phyloP scores from a whole-genome alignment of 2,888 invertebrate genomes.

The Abrostola tripartita region DNA sequence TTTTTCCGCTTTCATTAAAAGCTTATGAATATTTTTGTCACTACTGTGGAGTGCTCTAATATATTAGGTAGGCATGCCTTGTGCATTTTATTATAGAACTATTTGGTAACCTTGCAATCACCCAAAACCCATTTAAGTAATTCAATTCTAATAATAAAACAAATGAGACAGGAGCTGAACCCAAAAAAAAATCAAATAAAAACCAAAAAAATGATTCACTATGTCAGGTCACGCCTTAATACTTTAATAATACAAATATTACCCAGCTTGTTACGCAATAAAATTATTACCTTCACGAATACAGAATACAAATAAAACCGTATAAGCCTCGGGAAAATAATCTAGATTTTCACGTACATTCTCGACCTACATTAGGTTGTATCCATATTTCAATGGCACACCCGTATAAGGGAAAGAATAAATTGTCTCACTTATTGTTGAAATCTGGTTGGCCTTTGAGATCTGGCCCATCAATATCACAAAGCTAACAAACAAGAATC shows the following conservation, averaged over 20 bases:
- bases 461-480: slow-evolving; percentile 18
- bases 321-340: slow-evolving; percentile 22
- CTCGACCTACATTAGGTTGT: slow-evolving; percentile 25
- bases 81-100: too few species aligned
- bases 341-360: slow-evolving; percentile 20
- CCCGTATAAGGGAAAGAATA: slow-evolving; percentile 15
- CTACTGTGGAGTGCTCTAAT: too few species aligned
- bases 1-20: too few species aligned
- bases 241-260: slow-evolving; percentile 1
- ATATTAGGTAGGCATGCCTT: too few species aligned
- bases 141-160: background rate
- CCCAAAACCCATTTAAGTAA: too few species aligned
- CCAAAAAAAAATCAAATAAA: slow-evolving; percentile 9
- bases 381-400: slow-evolving; percentile 31
- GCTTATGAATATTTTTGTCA: too few species aligned
- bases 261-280: slow-evolving; percentile 5
- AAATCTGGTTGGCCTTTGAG: slow-evolving; percentile 33
- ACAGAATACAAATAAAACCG: slow-evolving; percentile 20
- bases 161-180: background rate
- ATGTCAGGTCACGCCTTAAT: background rate
- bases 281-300: slow-evolving; percentile 4
- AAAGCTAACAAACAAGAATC: slow-evolving; percentile 17
- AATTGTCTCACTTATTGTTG: slow-evolving; percentile 28
- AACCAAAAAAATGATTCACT: slow-evolving; percentile 28
- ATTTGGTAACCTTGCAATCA: too few species aligned